Base-by-base conservation (phyloP, 2,888 invertebrate species). In the Galerucella pusilla region DNA sequence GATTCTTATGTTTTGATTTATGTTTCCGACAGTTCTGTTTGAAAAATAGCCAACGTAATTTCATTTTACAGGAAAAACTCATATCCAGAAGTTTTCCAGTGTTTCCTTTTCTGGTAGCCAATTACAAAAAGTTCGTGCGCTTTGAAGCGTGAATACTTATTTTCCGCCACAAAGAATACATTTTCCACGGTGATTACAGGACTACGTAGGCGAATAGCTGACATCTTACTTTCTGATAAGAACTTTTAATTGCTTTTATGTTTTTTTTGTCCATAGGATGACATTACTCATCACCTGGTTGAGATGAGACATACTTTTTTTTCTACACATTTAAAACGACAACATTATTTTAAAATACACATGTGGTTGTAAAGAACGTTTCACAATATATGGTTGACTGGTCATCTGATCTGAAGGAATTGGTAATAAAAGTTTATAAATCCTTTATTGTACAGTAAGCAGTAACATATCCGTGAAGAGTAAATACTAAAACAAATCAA, bases 121-220 rank as follows among this genome's bases (percentile, higher is more conserved):
- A 78, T 78, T 78, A 75, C 71, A 73, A 76, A 72, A 77, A 74
- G 75, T 78, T 75, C 77, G 75, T 74, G 77, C 75, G 74, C 73
- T 71, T 61, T 75, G 74, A 72, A 82, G 77, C 81, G 80, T 80
- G 78, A 80, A 80, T 79, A 79, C 79, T 79, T 80, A 81, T 81
- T 82, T 82, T 82, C 82, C 81, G 81, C 81, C 78, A 80, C 81
- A 75, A 77, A 74, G 81, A 79, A 79, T 81, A 80, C 80, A 80
- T 81, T 82, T 80, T 79, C 79, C 77, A 75, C 77, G 77, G 79
- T 78, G 78, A 79, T 78, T 78, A 78, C 66, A 46, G 75, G 2
- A 46, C 11, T 42, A 68, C 74, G 66, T 68, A 67, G 63, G 68
- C 68, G 52, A 46, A 73, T 63, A 68, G 61, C 73, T 61, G 68